A percentile compares a stretch with the other conserved stretches of the same genome.
These are phyloP conservation scores for Diuraphis noxia DNA, from an alignment of 1,140 invertebrate species.

Conservation along the genomic window DNA sequence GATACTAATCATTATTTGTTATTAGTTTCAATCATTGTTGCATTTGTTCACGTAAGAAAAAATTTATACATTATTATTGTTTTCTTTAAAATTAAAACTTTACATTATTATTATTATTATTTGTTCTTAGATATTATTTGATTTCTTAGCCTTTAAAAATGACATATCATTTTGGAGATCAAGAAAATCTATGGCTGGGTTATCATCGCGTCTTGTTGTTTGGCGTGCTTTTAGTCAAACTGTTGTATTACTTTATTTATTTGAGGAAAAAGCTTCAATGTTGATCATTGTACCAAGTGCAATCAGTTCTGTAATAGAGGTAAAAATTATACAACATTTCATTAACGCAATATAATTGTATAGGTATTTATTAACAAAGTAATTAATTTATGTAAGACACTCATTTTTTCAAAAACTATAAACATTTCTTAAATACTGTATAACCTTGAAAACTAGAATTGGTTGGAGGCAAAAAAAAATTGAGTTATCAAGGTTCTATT, in stretches of 20 bases:
- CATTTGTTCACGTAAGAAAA: constrained; percentile 86
- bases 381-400: background rate
- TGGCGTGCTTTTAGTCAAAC: constrained; percentile 93
- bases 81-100: background rate
- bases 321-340: constrained; percentile 59
- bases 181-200: constrained; percentile 80
- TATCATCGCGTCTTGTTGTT: constrained; percentile 84
- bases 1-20: constrained; percentile 94
- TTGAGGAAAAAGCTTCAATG: constrained; percentile 90
- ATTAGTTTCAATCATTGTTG: constrained; percentile 88
- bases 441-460: no score
- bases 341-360: background rate
- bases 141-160: constrained; percentile 97
- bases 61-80: constrained; percentile 16
- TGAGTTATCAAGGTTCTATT: no score
- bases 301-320: constrained; percentile 85
- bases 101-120: no score
- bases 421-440: no score
- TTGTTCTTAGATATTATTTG: constrained; percentile 81
- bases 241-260: constrained; percentile 90
- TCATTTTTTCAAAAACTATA: background rate
- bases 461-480: no score
- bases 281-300: constrained; percentile 86
- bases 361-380: background rate
- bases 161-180: constrained; percentile 93